Evolutionary conservation across 1,140 invertebrate species (phyloP).

Genomic region (Himalopsyche phryganea): DNA sequence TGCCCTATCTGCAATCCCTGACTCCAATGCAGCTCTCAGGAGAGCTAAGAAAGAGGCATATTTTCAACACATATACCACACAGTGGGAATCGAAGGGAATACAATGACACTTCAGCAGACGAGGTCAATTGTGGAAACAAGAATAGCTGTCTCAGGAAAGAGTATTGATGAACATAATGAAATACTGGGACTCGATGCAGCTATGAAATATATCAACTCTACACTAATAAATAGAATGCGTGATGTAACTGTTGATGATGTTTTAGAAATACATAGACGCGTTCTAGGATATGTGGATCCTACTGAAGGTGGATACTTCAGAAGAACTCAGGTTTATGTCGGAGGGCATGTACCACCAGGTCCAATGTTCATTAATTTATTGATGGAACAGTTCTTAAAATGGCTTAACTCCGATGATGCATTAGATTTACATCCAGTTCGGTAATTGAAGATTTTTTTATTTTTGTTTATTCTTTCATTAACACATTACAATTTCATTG

Average conservation of each 20-base stretch:
- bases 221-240: slow-evolving; percentile 76
- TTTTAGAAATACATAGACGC: slow-evolving; percentile 88
- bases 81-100: slow-evolving; percentile 96
- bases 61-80: slow-evolving; percentile 95
- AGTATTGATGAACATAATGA: slow-evolving; percentile 97
- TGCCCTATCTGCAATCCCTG: slow-evolving; percentile 74
- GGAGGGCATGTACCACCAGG: slow-evolving; percentile 86
- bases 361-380: slow-evolving; percentile 69
- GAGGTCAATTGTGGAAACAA: slow-evolving; percentile 87
- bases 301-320: slow-evolving; percentile 77
- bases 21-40: slow-evolving; percentile 72
- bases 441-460: slow-evolving; percentile 51
- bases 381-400: slow-evolving; percentile 85
- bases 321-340: slow-evolving; percentile 85
- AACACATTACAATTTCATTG: no score
- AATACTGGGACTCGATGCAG: slow-evolving; percentile 88
- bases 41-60: slow-evolving; percentile 92
- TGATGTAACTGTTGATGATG: slow-evolving; percentile 75
- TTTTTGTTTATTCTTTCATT: background rate
- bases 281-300: slow-evolving; percentile 93
- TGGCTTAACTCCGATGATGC: slow-evolving; percentile 91
- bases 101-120: slow-evolving; percentile 94
- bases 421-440: slow-evolving; percentile 79
- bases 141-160: slow-evolving; percentile 89
- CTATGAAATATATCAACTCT: slow-evolving; percentile 94